Conservation (phyloP, 2,113 vertebrate species). For the Passer montanus region DNA sequence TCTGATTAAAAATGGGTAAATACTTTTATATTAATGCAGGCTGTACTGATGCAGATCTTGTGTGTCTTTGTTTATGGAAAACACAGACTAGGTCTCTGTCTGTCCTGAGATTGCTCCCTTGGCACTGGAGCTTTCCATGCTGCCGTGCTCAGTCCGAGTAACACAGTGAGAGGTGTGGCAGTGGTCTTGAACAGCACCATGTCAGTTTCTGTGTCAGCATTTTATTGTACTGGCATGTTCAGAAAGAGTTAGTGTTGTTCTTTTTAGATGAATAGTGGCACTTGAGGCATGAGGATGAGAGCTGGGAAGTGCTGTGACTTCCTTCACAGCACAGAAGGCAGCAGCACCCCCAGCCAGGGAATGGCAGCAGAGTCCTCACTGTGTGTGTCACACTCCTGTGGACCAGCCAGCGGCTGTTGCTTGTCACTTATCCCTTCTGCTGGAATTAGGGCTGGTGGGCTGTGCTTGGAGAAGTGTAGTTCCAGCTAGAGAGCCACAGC, state of each 20-base stretch:
- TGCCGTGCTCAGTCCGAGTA: rapidly evolving
- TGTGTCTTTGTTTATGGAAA: background rate
- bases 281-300: background rate
- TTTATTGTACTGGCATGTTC: background rate
- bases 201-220: background rate
- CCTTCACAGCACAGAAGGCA: background rate
- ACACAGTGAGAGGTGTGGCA: background rate
- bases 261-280: background rate
- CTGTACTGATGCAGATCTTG: background rate
- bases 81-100: background rate
- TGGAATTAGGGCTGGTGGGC: background rate
- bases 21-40: background rate
- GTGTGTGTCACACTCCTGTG: background rate
- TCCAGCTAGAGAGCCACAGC: background rate
- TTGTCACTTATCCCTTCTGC: background rate
- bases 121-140: background rate
- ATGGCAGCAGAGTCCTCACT: background rate
- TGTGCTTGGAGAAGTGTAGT: background rate
- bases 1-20: background rate
- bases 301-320: background rate
- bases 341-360: background rate
- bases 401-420: background rate
- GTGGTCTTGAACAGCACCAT: background rate
- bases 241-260: background rate
- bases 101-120: background rate